Percentiles rank a stretch among this genome's conserved stretches.
Evolutionary conservation across 2,797 vertebrate genomes (phyloP).

Genomic region (Natrix natrix): DNA sequence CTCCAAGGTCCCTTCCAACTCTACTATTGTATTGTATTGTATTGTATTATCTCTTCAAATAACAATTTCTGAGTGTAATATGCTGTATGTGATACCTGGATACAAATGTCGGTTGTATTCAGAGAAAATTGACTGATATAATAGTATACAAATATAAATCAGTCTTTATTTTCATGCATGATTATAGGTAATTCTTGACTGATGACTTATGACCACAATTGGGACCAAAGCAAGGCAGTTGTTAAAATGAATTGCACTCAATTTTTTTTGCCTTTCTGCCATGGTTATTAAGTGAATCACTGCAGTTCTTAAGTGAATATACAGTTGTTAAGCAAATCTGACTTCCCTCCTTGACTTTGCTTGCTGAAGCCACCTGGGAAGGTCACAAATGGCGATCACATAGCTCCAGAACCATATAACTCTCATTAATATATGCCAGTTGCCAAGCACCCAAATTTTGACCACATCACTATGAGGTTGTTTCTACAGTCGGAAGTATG

Average conservation of each 20-base stretch:
- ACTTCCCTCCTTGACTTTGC: background rate
- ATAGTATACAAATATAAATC: background rate
- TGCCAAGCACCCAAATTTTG: background rate
- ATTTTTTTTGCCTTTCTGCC: background rate
- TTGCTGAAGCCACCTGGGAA: background rate
- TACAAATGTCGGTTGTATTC: background rate
- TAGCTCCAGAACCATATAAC: background rate
- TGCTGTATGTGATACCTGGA: background rate
- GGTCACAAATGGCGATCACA: background rate
- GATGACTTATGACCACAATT: background rate
- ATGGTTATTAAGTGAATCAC: background rate
- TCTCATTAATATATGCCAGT: background rate
- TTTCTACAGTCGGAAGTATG: background rate
- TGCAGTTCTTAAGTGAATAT: background rate
- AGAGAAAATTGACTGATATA: background rate
- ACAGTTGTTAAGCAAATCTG: background rate
- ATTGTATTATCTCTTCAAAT: background rate
- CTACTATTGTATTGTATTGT: no score
- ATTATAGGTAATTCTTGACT: background rate
- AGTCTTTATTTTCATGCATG: background rate
- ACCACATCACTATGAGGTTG: background rate
- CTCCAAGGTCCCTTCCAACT: no score
- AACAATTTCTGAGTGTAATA: background rate
- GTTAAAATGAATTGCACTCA: background rate
- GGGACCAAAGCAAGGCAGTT: background rate